Evolutionary conservation across 2,797 vertebrate genomes (phyloP), one percentile per base, ranked within the genome.

Genomic region (Squalus acanthias): DNA sequence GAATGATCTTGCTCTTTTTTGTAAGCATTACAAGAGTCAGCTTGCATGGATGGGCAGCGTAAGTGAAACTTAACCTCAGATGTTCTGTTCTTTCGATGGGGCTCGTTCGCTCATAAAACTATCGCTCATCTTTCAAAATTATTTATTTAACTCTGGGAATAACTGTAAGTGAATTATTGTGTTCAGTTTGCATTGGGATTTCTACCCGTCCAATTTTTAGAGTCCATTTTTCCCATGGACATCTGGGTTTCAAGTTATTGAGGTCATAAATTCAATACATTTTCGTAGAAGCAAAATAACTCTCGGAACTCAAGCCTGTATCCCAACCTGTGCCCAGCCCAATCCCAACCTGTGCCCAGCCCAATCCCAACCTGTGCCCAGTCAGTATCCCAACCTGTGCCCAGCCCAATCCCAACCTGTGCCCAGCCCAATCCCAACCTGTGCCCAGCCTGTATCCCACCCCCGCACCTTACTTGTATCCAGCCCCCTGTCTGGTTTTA

Each of bases 201-300:
- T 12, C n/a, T 67, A 69, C 7, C 65, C 22, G 20, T 69, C 63
- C 20, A 67, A 67, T 39, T 24, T 69, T 69, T 93, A 46, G 7
- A 39, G 13, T 93, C n/a, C 65, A 69, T 39, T 46, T 46, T 93
- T 93, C 65, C 91, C 20, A 93, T 69, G 10, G 91, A 93, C 91
- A 93, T 93, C 91, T 93, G 91, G 12, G 65, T 69, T 93, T 93
- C 65, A 69, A 26, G n/a, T 93, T 69, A 93, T 24, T 69, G 2
- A 65, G 22, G 88, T 4, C 15, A 69, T 93, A 69, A 39, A 93
- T 24, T 93, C 17, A 33, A 46, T 93, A 9, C 9, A 93, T 46
- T 67, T 67, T 67, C 7, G 9, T 22, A 24, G 50, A n/a, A 93
- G 91, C n/a, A 22, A 65, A 65, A 92, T 5, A 67, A 22, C 0